Conservation (phyloP, 2,797 vertebrate genomes). For the Smutsia temminckii region DNA sequence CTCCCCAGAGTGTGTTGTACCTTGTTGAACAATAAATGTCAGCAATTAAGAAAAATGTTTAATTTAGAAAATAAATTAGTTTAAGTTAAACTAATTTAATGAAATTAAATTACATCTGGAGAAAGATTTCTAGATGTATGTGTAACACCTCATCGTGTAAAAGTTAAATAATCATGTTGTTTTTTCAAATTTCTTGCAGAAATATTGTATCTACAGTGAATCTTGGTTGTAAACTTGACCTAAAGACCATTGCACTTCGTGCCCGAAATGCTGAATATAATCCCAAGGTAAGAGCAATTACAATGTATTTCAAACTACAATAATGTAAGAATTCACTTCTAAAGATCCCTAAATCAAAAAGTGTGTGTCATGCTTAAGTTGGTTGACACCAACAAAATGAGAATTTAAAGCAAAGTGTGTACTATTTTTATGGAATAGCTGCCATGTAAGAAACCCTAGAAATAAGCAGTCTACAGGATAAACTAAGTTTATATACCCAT, state of each 20-base stretch:
- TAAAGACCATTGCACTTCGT: slow-evolving; percentile 98
- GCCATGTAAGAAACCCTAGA: neutral
- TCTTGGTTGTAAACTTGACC: slow-evolving; percentile 98
- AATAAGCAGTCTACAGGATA: neutral
- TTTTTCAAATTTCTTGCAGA: slow-evolving; percentile 85
- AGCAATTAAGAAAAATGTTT: neutral
- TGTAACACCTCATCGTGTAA: neutral
- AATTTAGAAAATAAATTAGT: neutral
- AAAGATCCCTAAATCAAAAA: neutral
- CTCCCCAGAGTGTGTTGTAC: neutral
- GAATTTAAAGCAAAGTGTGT: neutral
- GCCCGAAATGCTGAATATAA: slow-evolving; percentile 99
- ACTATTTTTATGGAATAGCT: neutral
- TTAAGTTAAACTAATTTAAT: neutral
- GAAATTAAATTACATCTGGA: neutral
- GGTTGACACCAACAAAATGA: neutral
- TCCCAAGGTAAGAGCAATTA: slow-evolving; percentile 92
- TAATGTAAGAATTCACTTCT: neutral
- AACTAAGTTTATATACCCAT: neutral
- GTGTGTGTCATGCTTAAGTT: neutral
- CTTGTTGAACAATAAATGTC: neutral
- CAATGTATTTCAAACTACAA: neutral
- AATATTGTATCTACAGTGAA: slow-evolving; percentile 99
- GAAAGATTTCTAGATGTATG: neutral
- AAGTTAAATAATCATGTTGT: slow-evolving; percentile 50